phyloP scores from a whole-genome alignment of 92 coral and sea anemone species.

The Parazoanthus atlanticus region DNA sequence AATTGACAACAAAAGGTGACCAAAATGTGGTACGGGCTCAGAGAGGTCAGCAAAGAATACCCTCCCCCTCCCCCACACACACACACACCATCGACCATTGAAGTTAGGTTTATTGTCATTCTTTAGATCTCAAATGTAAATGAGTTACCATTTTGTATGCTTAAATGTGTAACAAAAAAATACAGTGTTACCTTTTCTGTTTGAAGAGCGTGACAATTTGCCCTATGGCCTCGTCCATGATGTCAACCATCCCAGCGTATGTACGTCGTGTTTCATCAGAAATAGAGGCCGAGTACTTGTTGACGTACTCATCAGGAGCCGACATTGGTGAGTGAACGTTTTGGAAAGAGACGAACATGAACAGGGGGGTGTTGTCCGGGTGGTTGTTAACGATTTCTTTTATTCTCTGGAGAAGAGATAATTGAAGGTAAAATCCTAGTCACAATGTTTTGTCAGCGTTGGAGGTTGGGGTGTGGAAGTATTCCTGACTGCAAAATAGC shows the following conservation, averaged over 20 bases:
- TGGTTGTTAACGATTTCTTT: not conserved
- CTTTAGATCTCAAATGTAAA: too few relatives aligned
- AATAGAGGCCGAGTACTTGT: constrained; percentile 26
- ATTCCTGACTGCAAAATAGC: too few relatives aligned
- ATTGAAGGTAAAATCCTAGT: not conserved
- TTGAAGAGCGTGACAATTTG: constrained; percentile 44
- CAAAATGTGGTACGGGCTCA: too few relatives aligned
- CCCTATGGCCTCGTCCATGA: constrained; percentile 40
- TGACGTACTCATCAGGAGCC: constrained; percentile 40
- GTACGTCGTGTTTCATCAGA: constrained; percentile 38
- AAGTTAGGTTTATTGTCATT: too few relatives aligned
- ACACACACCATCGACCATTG: too few relatives aligned
- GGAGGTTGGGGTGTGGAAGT: not conserved
- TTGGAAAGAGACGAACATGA: constrained; percentile 51
- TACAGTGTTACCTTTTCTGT: not conserved
- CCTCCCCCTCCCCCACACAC: too few relatives aligned
- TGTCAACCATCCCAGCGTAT: constrained; percentile 52
- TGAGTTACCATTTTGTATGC: too few relatives aligned
- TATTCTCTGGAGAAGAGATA: not conserved
- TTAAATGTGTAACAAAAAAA: too few relatives aligned
- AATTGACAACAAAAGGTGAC: too few relatives aligned
- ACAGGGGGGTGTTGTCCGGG: constrained; percentile 38
- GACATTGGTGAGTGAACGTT: constrained; percentile 46
- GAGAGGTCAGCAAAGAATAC: too few relatives aligned
- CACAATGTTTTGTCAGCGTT: not conserved